phyloP scores from a whole-genome alignment of 1,140 invertebrate genomes.

The Pinna nobilis region DNA sequence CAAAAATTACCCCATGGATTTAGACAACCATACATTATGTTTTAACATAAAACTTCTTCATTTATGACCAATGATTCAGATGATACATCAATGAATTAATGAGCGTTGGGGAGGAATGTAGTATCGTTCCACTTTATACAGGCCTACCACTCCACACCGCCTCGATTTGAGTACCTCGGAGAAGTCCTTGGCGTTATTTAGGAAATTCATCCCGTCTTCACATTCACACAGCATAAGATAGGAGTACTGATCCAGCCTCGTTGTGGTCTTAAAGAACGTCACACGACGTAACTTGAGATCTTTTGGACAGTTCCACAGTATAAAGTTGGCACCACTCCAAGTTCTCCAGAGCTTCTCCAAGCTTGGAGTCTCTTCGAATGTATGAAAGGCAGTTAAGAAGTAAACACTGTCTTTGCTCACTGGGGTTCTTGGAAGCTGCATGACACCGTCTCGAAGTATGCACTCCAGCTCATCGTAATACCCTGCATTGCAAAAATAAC shows the following conservation, averaged over 20 bases:
- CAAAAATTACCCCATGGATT: no score
- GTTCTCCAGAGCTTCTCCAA: conserved; percentile 59
- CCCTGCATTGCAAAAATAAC: conserved; percentile 31
- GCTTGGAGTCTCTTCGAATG: conserved; percentile 49
- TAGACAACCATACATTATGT: no score
- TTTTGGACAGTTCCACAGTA: conserved; percentile 61
- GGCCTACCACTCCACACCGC: conserved; percentile 56
- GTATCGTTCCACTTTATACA: conserved; percentile 62
- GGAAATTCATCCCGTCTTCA: conserved; percentile 54
- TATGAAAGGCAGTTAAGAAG: conserved; percentile 57
- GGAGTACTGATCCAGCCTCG: conserved; percentile 39
- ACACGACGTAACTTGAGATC: conserved; percentile 56
- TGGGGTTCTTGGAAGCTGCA: conserved; percentile 55
- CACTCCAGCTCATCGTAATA: conserved; percentile 58
- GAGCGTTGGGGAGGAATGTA: conserved; percentile 55
- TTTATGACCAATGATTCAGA: not conserved
- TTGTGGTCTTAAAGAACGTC: conserved; percentile 54
- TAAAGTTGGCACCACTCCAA: conserved; percentile 62
- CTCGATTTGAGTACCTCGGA: conserved; percentile 53
- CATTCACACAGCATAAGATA: conserved; percentile 59
- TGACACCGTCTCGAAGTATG: conserved; percentile 51
- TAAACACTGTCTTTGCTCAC: conserved; percentile 61
- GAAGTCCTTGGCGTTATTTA: conserved; percentile 54
- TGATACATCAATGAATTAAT: no score
- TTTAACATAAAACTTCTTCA: not conserved